Percentiles rank a stretch among this genome's conserved stretches.
Evolutionary conservation across 2,113 vertebrate genomes (phyloP).

Genomic region (Hyperopisus bebe): DNA sequence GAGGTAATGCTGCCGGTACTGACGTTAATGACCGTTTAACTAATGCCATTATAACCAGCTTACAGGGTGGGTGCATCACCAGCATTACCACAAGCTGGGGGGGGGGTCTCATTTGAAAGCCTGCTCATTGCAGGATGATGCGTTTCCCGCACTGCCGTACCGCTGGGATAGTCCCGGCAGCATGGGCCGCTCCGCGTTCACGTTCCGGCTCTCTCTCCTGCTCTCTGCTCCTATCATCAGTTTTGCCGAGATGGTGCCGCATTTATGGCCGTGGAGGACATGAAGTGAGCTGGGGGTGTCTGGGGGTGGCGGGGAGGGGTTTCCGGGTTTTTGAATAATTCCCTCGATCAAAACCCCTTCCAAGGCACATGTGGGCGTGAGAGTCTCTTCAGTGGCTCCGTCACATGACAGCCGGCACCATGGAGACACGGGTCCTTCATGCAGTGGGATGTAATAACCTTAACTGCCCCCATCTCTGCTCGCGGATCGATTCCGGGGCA

Average conservation of each 20-base stretch:
- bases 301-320: neutral
- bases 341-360: neutral
- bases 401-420: neutral
- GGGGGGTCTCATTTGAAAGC: neutral
- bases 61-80: conserved; percentile 1
- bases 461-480: neutral
- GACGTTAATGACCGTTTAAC: conserved; percentile 41
- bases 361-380: neutral
- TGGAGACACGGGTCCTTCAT: neutral
- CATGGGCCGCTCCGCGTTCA: neutral
- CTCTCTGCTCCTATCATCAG: neutral
- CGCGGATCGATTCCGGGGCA: neutral
- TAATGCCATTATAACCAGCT: conserved; percentile 29
- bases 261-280: neutral
- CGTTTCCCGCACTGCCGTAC: neutral
- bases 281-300: neutral
- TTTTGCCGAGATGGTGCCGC: neutral
- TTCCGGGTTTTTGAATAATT: neutral
- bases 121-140: neutral
- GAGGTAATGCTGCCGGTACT: conserved; percentile 33
- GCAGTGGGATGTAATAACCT: neutral
- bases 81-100: neutral
- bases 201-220: neutral
- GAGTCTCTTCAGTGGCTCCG: neutral
- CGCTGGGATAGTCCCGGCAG: neutral